Evolutionary conservation across 2,113 vertebrate species (phyloP).

Genomic region (Myodes glareolus): DNA sequence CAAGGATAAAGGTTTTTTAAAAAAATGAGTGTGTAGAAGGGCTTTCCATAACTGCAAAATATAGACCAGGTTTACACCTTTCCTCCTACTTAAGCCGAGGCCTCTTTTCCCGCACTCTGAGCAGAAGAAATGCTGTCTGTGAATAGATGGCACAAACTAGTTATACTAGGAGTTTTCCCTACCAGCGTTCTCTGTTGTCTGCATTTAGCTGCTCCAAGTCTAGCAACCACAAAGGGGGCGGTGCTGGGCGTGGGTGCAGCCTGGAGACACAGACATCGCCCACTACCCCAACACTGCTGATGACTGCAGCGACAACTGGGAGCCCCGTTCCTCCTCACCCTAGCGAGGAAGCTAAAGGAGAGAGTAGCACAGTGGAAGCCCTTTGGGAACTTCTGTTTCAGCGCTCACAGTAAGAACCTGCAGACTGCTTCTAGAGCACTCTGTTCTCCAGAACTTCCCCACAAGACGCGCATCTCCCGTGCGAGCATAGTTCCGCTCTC

Average conservation of each 20-base stretch:
- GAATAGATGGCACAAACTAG: neutral
- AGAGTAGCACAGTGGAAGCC: rapidly evolving
- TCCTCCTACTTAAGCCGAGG: neutral
- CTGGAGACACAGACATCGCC: neutral
- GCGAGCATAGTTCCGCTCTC: neutral
- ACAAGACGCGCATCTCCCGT: neutral
- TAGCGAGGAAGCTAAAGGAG: neutral
- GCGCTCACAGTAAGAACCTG: neutral
- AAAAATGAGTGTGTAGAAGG: neutral
- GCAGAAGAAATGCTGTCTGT: neutral
- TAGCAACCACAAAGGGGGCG: neutral
- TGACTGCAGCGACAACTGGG: neutral
- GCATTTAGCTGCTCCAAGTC: neutral
- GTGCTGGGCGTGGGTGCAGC: neutral
- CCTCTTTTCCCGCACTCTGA: neutral
- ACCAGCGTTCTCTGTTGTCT: neutral
- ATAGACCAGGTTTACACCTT: neutral
- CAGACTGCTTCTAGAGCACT: neutral
- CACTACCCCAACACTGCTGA: neutral
- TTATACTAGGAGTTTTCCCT: slow-evolving; percentile 6
- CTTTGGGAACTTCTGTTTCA: neutral
- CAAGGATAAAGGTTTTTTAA: neutral
- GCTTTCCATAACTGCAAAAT: neutral
- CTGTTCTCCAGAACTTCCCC: neutral
- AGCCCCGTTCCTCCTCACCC: neutral